A percentile compares a stretch with the other conserved stretches of the same genome.
phyloP scores from a whole-genome alignment of 2,888 invertebrate genomes.

The Harpagoxenus sublaevis region DNA sequence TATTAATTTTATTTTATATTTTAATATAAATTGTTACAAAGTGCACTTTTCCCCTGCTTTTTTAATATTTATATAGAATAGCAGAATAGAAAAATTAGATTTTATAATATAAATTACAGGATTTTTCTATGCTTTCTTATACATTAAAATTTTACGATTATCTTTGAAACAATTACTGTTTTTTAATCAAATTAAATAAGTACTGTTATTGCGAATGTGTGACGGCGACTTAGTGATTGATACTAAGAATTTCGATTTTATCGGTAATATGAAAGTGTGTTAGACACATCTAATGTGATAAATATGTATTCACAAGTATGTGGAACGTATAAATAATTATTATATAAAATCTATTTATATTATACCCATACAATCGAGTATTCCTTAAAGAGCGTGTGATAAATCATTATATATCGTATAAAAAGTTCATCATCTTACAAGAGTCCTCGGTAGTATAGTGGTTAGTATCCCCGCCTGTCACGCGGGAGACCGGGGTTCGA shows the following conservation, averaged over 20 bases:
- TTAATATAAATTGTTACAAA: constrained; percentile 7
- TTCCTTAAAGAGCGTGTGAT: background rate
- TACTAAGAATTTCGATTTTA: constrained; percentile 12
- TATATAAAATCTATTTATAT: background rate
- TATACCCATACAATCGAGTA: background rate
- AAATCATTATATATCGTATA: background rate
- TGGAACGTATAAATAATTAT: background rate
- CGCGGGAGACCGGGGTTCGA: constrained; percentile 66
- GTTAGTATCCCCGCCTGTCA: constrained; percentile 65
- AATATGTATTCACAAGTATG: background rate
- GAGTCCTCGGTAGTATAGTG: constrained; percentile 62
- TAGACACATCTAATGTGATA: background rate
- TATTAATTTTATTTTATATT: constrained; percentile 3
- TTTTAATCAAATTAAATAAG: background rate
- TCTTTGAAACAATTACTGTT: background rate
- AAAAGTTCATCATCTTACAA: background rate
- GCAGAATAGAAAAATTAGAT: too few species aligned
- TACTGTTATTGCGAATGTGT: background rate
- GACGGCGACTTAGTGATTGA: background rate
- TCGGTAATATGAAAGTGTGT: background rate
- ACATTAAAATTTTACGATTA: background rate
- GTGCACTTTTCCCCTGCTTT: background rate
- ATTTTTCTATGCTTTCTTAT: background rate
- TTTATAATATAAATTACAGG: background rate
- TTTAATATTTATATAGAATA: background rate